Evolutionary conservation across 2,113 vertebrate species (phyloP).

Genomic region (Nanorana parkeri): DNA sequence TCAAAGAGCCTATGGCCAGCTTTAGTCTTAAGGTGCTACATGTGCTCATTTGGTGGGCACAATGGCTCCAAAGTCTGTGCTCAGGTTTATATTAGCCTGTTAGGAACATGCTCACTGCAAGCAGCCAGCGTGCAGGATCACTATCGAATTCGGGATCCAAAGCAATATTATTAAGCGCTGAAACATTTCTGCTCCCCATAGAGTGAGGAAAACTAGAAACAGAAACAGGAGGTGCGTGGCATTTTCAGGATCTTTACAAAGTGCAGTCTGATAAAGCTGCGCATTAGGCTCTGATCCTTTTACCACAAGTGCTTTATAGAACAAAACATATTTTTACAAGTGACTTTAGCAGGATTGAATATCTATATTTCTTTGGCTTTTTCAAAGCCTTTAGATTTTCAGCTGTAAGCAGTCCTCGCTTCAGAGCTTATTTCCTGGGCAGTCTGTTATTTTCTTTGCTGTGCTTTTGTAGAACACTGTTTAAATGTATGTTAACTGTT

Average conservation of each 20-base stretch:
- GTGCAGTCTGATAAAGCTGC: not conserved
- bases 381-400: not conserved
- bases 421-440: not conserved
- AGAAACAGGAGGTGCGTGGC: not conserved
- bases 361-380: not conserved
- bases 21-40: too few species aligned
- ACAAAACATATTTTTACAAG: slow-evolving; percentile 13
- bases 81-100: too few species aligned
- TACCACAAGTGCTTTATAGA: not conserved
- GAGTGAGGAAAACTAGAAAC: not conserved
- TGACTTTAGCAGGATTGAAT: slow-evolving; percentile 8
- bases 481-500: too few species aligned
- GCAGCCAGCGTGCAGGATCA: too few species aligned
- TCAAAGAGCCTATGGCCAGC: too few species aligned
- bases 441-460: not conserved
- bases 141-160: too few species aligned
- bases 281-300: slow-evolving; percentile 5
- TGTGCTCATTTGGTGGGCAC: too few species aligned
- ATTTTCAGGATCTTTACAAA: not conserved
- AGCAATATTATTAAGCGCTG: too few species aligned
- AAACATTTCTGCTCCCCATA: too few species aligned
- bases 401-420: not conserved
- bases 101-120: too few species aligned
- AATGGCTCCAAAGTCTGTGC: too few species aligned
- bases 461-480: too few species aligned